Percentiles rank a stretch among this genome's conserved stretches.
These are phyloP conservation scores for Sminthopsis crassicaudata DNA, from an alignment of 2,113 vertebrate species.

Conservation along the genomic window DNA sequence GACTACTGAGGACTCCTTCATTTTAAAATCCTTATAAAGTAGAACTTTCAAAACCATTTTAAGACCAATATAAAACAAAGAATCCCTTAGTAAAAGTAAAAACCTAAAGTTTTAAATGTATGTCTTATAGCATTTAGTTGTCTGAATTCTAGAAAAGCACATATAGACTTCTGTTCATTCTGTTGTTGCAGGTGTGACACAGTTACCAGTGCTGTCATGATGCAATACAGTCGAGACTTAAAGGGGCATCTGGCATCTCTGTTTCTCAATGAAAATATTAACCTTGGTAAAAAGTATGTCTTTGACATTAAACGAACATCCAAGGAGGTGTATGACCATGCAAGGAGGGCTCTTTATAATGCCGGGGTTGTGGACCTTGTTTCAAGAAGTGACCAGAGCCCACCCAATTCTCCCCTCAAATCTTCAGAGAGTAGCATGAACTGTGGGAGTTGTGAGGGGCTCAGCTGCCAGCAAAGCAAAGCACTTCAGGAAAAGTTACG, in stretches of 20 bases:
- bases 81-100: neutral
- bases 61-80: neutral
- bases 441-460: slow-evolving; percentile 89
- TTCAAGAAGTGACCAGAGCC: slow-evolving; percentile 86
- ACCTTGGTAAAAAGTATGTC: slow-evolving; percentile 98
- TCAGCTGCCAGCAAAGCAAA: slow-evolving; percentile 92
- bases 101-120: neutral
- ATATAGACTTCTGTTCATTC: accelerated
- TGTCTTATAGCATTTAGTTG: neutral
- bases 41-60: neutral
- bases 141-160: neutral
- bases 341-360: slow-evolving; percentile 95
- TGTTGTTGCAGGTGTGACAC: slow-evolving; percentile 92
- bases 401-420: slow-evolving; percentile 87
- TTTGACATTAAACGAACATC: slow-evolving; percentile 98
- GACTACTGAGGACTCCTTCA: neutral
- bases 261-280: slow-evolving; percentile 98
- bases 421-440: slow-evolving; percentile 84
- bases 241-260: slow-evolving; percentile 97
- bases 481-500: slow-evolving; percentile 93
- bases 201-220: slow-evolving; percentile 97
- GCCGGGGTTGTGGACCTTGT: slow-evolving; percentile 93
- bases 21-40: neutral
- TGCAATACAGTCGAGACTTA: slow-evolving; percentile 98
- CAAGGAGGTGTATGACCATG: slow-evolving; percentile 98